A percentile compares a stretch with the other conserved stretches of the same genome.
Conservation (phyloP, 2,888 invertebrate species). For the Neoaliturus tenellus region DNA sequence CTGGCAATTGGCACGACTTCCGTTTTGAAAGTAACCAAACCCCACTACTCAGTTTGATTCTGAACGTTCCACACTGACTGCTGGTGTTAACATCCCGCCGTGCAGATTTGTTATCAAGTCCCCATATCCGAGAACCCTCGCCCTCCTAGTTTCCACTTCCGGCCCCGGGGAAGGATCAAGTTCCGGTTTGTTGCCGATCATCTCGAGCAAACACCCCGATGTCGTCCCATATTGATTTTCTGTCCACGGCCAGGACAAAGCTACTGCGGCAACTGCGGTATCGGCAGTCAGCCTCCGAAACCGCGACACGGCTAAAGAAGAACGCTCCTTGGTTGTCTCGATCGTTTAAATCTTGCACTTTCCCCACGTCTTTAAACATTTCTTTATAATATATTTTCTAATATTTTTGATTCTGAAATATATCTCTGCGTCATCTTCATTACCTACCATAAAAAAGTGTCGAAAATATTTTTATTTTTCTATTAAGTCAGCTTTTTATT, state of each 20-base stretch:
- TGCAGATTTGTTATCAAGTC: conserved; percentile 36
- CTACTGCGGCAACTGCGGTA: neutral
- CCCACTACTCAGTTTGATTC: neutral
- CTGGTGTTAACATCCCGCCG: conserved; percentile 13
- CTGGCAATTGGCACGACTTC: too few species aligned
- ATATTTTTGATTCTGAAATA: too few species aligned
- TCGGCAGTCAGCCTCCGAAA: neutral
- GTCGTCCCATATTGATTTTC: conserved; percentile 43
- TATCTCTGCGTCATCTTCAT: too few species aligned
- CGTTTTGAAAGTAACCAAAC: too few species aligned
- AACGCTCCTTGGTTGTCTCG: too few species aligned
- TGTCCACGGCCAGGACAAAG: conserved; percentile 45
- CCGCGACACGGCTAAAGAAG: too few species aligned
- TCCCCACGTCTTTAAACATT: too few species aligned
- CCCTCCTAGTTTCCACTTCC: conserved; percentile 14
- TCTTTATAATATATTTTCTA: too few species aligned
- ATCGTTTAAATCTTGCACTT: too few species aligned
- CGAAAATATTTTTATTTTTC: too few species aligned
- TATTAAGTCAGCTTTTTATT: too few species aligned
- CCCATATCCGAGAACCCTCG: conserved; percentile 20
- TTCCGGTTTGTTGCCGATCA: conserved; percentile 24
- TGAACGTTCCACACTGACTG: neutral
- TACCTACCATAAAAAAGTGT: too few species aligned
- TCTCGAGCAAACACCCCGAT: neutral
- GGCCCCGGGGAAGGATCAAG: conserved; percentile 16